Percentiles rank a stretch among this genome's conserved stretches.
phyloP scores from a whole-genome alignment of 1,140 invertebrate genomes.

The Caenorhabditis brenneri region DNA sequence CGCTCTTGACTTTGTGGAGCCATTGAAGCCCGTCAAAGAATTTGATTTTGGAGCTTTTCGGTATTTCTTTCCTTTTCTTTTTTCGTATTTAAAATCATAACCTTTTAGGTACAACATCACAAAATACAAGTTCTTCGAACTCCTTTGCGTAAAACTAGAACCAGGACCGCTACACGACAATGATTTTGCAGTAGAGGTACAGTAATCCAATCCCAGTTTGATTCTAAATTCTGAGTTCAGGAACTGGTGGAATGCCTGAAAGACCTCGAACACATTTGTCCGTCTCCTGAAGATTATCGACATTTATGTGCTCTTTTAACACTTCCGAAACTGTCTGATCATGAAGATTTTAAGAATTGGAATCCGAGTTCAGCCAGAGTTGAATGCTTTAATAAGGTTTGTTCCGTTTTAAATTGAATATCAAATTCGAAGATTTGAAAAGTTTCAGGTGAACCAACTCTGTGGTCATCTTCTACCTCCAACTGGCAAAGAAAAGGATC shows the following conservation, averaged over 20 bases:
- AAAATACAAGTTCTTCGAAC: conserved; percentile 90
- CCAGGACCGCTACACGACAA: conserved; percentile 78
- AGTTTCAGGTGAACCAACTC: conserved; percentile 55
- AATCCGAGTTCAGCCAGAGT: conserved; percentile 86
- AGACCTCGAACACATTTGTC: conserved; percentile 85
- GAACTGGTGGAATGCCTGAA: conserved; percentile 87
- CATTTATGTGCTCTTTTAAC: conserved; percentile 89
- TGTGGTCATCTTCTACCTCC: conserved; percentile 52
- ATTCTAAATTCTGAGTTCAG: conserved; percentile 53
- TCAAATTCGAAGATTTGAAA: background rate
- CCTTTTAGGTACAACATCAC: conserved; percentile 79
- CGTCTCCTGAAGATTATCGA: conserved; percentile 91
- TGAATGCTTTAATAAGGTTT: conserved; percentile 79
- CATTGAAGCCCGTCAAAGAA: conserved; percentile 78
- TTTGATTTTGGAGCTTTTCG: conserved; percentile 82
- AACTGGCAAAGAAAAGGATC: conserved; percentile 40
- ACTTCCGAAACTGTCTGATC: conserved; percentile 85
- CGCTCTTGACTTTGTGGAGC: conserved; percentile 92
- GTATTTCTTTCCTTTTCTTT: background rate
- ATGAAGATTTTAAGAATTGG: conserved; percentile 86
- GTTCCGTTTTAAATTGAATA: background rate
- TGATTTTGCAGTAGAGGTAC: conserved; percentile 84
- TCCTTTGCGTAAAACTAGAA: conserved; percentile 91
- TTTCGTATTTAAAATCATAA: background rate
- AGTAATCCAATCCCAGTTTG: background rate